Base-by-base conservation (phyloP, 2,113 vertebrate species). In the Cheirogaleus medius region DNA sequence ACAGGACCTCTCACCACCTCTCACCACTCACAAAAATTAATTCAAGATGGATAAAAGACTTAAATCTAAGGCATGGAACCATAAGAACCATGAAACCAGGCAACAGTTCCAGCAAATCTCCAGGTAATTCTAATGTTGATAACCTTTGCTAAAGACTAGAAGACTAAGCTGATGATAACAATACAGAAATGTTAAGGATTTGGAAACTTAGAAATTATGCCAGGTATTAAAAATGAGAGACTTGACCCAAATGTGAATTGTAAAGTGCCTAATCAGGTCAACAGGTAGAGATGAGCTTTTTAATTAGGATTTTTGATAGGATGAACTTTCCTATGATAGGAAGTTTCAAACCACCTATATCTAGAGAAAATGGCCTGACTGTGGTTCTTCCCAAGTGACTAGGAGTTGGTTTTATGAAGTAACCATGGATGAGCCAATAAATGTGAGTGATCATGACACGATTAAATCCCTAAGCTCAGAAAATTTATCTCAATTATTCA, bases 181-280 rank as follows among this genome's bases (percentile, higher is more conserved):
- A 34, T 63, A 89, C 5, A 90, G 47, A 94, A 78, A 94, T 68
- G 20, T 71, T 76, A 73, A 60, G 74, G 49, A 52, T 68, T 93
- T 83, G 23, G 76, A 92, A 96, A 87, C 37, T 83, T 49, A 37
- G 77, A 92, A 87, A 91, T 95, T 56, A 52, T 94, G 3, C 49
- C 56, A 80, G 14, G 1, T 23, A 49, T 91, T 71, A 95, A 91
- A 95, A 92, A 25, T 77, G 42, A 29, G n/a, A 52, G 34, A 44
- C 15, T 81, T 93, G 73, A 90, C 77, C 18, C 83, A 93, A 93
- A 78, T 77, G 27, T 89, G 49, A 94, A 81, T 82, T 81, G 1
- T 76, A 76, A 90, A 91, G 68, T 94, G 5, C 42, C 15, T 95
- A 69, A 87, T 91, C 49, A 64, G 63, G 7, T 90, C 54, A 91